A percentile compares a stretch with the other conserved stretches of the same genome.
These are phyloP conservation scores for Cyanocitta stelleri DNA, from an alignment of 2,113 vertebrate genomes.

Conservation along the genomic window DNA sequence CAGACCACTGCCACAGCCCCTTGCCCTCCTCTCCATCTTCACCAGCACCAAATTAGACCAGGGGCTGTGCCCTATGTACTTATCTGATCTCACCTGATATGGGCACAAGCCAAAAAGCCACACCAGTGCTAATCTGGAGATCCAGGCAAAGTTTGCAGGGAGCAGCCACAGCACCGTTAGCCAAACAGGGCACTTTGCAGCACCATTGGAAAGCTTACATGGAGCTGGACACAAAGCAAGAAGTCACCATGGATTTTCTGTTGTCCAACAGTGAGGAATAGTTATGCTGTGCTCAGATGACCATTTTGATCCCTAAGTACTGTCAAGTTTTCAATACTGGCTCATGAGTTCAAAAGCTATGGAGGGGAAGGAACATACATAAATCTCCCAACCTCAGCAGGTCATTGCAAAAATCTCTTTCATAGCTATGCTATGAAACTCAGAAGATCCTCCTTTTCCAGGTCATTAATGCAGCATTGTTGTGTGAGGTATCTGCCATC, in stretches of 20 bases:
- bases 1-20: not conserved
- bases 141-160: not conserved
- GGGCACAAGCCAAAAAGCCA: not conserved
- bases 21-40: not conserved
- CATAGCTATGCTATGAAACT: not conserved
- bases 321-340: not conserved
- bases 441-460: not conserved
- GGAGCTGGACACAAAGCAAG: not conserved
- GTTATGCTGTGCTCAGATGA: not conserved
- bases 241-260: not conserved
- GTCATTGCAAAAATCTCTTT: not conserved
- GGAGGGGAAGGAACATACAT: not conserved
- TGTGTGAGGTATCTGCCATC: not conserved
- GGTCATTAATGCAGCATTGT: constrained; percentile 1
- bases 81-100: not conserved
- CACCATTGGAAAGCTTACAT: not conserved
- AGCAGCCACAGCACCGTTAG: not conserved
- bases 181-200: fast-evolving
- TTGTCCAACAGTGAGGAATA: not conserved
- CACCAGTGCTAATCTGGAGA: not conserved
- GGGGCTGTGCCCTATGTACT: fast-evolving
- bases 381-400: not conserved
- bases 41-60: not conserved
- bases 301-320: not conserved
- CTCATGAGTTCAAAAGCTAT: not conserved